Evolutionary conservation across 92 coral and sea anemone genomes (phyloP).

Genomic region (Blastomussa wellsi): DNA sequence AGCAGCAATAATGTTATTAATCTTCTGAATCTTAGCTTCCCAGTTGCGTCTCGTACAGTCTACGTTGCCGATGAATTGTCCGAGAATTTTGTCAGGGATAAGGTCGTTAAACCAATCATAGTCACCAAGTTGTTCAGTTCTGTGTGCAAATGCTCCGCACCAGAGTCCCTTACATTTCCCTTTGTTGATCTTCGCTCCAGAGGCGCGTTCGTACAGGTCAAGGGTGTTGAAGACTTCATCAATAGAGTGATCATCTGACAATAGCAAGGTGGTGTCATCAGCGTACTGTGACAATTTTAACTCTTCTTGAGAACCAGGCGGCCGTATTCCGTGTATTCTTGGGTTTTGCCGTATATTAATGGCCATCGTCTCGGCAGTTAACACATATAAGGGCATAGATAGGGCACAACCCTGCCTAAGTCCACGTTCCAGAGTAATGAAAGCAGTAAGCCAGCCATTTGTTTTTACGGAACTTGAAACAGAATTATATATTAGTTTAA

Average conservation of each 20-base stretch:
- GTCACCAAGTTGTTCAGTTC: neutral
- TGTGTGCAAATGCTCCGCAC: neutral
- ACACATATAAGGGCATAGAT: slow-evolving; percentile 8
- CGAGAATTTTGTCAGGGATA: neutral
- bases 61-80: neutral
- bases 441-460: slow-evolving; percentile 23
- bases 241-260: neutral
- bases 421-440: neutral
- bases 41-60: neutral
- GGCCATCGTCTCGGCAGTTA: slow-evolving; percentile 8
- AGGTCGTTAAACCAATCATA: neutral
- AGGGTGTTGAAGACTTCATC: neutral
- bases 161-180: slow-evolving; percentile 26
- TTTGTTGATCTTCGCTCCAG: neutral
- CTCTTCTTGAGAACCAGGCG: neutral
- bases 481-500: slow-evolving; percentile 2
- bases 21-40: neutral
- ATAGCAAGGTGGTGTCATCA: neutral
- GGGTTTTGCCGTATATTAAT: neutral
- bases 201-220: neutral
- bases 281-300: neutral
- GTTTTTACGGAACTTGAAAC: neutral
- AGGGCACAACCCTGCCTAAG: slow-evolving; percentile 13
- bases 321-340: neutral
- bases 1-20: neutral